phyloP scores from a whole-genome alignment of 2,888 invertebrate species.

The Drosophila melanosoma region DNA sequence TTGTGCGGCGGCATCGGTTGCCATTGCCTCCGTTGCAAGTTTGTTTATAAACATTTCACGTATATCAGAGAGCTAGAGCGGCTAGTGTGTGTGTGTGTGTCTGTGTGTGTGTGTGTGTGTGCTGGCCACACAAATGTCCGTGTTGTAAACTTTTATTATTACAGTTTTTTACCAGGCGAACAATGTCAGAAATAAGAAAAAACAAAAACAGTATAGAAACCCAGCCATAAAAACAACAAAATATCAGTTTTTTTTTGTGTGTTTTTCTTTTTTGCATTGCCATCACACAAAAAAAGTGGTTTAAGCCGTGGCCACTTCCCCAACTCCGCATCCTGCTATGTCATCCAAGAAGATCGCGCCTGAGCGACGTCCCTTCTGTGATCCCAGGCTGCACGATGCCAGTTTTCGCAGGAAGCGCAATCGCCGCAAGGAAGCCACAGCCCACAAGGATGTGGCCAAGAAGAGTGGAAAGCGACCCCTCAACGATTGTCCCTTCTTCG shows the following conservation, averaged over 20 bases:
- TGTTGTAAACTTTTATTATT: constrained; percentile 76
- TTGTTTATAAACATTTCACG: constrained; percentile 80
- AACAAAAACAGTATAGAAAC: constrained; percentile 29
- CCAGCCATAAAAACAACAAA: constrained; percentile 41
- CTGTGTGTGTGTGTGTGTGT: constrained; percentile 16
- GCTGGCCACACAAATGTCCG: constrained; percentile 61
- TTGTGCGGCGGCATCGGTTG: constrained; percentile 46
- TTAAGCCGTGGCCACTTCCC: not conserved
- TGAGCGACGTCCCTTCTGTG: constrained; percentile 78
- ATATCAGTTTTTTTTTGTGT: constrained; percentile 29
- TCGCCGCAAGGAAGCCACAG: constrained; percentile 27
- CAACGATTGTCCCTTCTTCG: constrained; percentile 84
- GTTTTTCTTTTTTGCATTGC: constrained; percentile 30
- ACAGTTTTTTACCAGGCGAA: constrained; percentile 56
- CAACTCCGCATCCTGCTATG: constrained; percentile 9
- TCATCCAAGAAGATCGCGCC: constrained; percentile 59
- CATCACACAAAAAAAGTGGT: constrained; percentile 21
- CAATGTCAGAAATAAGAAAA: constrained; percentile 48
- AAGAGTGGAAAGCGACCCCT: constrained; percentile 68
- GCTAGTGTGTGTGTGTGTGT: constrained; percentile 15
- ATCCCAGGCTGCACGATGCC: constrained; percentile 58
- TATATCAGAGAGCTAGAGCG: constrained; percentile 45
- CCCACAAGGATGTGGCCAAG: constrained; percentile 7
- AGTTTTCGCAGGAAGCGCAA: constrained; percentile 44
- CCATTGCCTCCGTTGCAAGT: constrained; percentile 62